Evolutionary conservation across 2,113 vertebrate genomes (phyloP), one percentile per base, ranked within the genome.

Genomic region (Coryphaenoides rupestris): DNA sequence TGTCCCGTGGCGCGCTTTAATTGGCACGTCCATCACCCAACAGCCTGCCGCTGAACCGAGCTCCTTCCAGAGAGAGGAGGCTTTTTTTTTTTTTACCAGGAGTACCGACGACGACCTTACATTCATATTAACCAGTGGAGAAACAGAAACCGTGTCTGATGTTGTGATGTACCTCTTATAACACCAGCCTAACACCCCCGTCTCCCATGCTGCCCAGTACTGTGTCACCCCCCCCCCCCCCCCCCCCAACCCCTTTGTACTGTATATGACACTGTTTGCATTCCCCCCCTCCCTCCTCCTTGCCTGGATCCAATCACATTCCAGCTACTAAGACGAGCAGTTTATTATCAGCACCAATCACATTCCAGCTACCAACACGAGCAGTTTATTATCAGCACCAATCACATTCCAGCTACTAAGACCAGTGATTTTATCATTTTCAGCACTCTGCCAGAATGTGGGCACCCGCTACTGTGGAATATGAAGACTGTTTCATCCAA

Each of bases 401-500:
- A 81, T 85, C 77, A 79, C 80, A 87, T 77, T 67, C 70, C 68
- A 78, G 75, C 71, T 84, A 50, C 73, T 72, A 71, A 67, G 50
- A 73, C 71, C 50, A 86, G 6, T 12, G 13, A 12, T 40, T 40
- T 62, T 60, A 79, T 77, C 69, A 67, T 71, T 62, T 12, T 40
- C 33, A 53, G 52, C 21, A 70, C 82, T 76, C 73, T 70, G 75
- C 84, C 33, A 82, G 75, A 76, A 81, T 84, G 81, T 79, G 84
- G 66, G 49, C 55, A 70, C 77, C 69, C 80, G 65, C 78, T 81
- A 77, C 79, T 81, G 73, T 76, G 64, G 62, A 72, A 40, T 69
- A 80, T 76, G 78, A 81, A 80, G 83, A 80, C 80, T 75, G 83
- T 68, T 80, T 72, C 83, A 82, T 88, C 78, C 82, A 83, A 82